Conservation (phyloP, 2,113 vertebrate genomes). For the Otus sunia region DNA sequence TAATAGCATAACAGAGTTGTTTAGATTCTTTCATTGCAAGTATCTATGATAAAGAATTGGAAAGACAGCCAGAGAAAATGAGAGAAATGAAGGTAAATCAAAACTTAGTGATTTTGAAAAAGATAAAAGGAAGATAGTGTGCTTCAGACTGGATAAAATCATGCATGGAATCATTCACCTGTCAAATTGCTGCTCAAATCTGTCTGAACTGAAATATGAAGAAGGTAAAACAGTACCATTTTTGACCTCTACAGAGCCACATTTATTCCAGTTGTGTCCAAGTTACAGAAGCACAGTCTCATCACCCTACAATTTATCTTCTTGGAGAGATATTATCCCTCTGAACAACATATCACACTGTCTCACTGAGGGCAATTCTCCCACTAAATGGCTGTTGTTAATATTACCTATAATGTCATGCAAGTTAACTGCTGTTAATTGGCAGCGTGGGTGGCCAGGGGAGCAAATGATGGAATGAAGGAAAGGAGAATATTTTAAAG, state of each 20-base stretch:
- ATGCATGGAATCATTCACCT: not conserved
- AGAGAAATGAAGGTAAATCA: not conserved
- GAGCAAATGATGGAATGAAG: not conserved
- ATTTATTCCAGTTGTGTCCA: not conserved
- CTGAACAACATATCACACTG: not conserved
- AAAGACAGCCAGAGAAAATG: not conserved
- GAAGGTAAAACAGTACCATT: accelerated
- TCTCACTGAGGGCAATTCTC: not conserved
- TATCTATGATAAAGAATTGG: not conserved
- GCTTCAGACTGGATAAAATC: not conserved
- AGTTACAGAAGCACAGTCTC: not conserved
- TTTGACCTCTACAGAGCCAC: not conserved
- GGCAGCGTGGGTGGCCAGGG: not conserved
- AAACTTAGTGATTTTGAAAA: not conserved
- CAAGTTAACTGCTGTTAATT: not conserved
- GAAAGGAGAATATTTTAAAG: not conserved
- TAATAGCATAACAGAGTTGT: not conserved
- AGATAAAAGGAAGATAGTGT: not conserved
- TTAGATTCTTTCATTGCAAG: not conserved
- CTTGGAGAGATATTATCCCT: not conserved
- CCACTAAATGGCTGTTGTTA: not conserved
- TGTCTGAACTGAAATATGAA: not conserved
- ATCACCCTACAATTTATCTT: not conserved
- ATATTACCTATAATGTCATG: not conserved
- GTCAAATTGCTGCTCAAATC: not conserved